Evolutionary conservation across 2,888 invertebrate species (phyloP).

Genomic region (Seladonia tumulorum): DNA sequence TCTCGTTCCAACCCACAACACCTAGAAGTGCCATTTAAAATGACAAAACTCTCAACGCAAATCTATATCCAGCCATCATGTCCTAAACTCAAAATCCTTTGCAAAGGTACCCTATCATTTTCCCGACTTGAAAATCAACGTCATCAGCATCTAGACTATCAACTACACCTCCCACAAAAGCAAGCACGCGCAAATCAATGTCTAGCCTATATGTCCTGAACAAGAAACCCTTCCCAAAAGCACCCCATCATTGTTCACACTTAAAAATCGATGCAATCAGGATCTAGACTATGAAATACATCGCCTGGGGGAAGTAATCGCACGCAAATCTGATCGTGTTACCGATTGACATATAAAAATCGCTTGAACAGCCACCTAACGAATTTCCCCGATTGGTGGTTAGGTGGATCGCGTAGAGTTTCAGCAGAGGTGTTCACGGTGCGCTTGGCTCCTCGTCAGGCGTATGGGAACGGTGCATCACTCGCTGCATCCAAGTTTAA

Average conservation of each 20-base stretch:
- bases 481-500: constrained; percentile 22
- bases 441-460: background rate
- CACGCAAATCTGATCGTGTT: too few relatives aligned
- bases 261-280: too few relatives aligned
- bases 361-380: too few relatives aligned
- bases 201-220: too few relatives aligned
- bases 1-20: background rate
- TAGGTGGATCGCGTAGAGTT: background rate
- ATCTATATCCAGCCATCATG: background rate
- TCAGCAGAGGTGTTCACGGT: background rate
- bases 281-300: too few relatives aligned
- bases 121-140: background rate
- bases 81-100: background rate
- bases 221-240: too few relatives aligned
- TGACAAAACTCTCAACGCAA: background rate
- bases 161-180: background rate
- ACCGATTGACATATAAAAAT: too few relatives aligned
- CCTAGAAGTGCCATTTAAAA: background rate
- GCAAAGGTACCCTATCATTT: background rate
- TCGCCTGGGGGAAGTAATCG: too few relatives aligned
- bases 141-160: background rate
- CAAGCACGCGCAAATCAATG: background rate
- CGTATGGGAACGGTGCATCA: constrained; percentile 6
- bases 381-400: background rate
- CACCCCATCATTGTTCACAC: too few relatives aligned